Conservation (phyloP, 2,113 vertebrate genomes). For the Petrocephalus zakoni region DNA sequence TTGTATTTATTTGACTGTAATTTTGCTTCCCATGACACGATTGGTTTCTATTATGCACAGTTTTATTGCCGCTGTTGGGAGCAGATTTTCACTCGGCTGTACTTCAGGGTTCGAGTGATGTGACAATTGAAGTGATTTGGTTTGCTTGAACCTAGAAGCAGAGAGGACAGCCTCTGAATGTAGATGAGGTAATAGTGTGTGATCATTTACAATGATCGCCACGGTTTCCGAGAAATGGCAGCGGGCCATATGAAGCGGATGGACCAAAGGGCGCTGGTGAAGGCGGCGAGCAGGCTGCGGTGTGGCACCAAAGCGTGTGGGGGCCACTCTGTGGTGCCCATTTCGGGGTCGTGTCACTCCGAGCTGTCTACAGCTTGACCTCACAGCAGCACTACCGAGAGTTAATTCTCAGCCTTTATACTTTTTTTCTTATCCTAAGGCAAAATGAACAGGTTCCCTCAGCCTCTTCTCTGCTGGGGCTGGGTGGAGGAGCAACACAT, state of each 20-base stretch:
- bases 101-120: neutral
- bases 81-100: neutral
- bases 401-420: neutral
- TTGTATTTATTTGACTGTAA: neutral
- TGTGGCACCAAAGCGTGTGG: neutral
- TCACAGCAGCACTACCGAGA: neutral
- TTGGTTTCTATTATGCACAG: neutral
- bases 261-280: neutral
- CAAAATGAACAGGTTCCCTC: neutral
- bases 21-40: neutral
- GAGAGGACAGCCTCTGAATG: neutral
- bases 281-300: too few species aligned
- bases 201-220: neutral
- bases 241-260: neutral
- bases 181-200: neutral
- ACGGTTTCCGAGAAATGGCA: neutral
- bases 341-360: neutral
- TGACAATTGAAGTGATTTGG: neutral
- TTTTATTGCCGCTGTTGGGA: neutral
- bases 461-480: neutral
- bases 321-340: neutral
- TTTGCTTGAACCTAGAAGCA: neutral
- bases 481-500: neutral
- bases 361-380: neutral
- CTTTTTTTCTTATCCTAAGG: neutral